phyloP scores from a whole-genome alignment of 2,888 invertebrate species.

The Stenodema calcarata region DNA sequence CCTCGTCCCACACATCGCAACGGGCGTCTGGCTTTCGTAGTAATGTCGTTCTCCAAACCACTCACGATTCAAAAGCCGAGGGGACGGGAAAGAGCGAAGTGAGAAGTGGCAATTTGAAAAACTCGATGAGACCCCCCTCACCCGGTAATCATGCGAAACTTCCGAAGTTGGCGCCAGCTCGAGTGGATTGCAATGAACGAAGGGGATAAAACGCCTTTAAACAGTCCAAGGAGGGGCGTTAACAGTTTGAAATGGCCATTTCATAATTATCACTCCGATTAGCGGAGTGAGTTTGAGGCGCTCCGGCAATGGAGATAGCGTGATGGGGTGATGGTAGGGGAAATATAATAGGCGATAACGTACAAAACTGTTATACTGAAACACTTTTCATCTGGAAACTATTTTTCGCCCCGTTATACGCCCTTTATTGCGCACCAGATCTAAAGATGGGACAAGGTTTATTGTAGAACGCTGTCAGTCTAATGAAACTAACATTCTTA shows the following conservation, averaged over 20 bases:
- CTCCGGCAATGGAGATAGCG: constrained; percentile 6
- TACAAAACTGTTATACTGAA: background rate
- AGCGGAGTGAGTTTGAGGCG: constrained; percentile 30
- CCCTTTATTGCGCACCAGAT: background rate
- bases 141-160: background rate
- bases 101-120: background rate
- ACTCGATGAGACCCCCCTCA: background rate
- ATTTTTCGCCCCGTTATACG: background rate
- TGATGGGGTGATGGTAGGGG: background rate
- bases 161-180: background rate
- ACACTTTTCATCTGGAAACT: constrained; percentile 7
- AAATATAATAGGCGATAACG: background rate
- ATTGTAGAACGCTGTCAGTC: no score
- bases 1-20: no score
- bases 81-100: background rate
- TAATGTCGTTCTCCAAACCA: background rate
- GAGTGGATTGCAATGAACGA: background rate
- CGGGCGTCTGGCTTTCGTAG: background rate
- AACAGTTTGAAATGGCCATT: background rate
- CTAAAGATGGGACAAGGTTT: background rate
- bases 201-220: constrained; percentile 19
- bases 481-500: no score
- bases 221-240: constrained; percentile 10
- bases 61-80: background rate
- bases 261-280: constrained; percentile 39